A percentile compares a stretch with the other conserved stretches of the same genome.
Evolutionary conservation across 2,797 vertebrate genomes (phyloP).

Genomic region (Siniperca scherzeri): DNA sequence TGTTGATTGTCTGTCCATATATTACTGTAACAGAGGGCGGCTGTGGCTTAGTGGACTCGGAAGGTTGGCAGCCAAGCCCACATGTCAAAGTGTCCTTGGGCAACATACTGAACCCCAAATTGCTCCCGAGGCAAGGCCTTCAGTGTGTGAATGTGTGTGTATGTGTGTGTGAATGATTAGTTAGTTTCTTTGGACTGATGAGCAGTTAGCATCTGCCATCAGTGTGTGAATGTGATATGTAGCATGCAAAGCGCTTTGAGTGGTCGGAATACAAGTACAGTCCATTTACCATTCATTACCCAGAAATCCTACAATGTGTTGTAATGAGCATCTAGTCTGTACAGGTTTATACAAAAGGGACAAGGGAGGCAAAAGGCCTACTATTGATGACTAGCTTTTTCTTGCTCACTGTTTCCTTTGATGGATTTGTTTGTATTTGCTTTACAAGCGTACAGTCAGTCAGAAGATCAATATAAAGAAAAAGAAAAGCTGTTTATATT

Average conservation of each 20-base stretch:
- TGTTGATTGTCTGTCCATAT: neutral
- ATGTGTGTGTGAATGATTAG: no score
- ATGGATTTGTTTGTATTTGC: conserved; percentile 27
- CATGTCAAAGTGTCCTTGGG: no score
- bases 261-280: no score
- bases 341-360: conserved; percentile 4
- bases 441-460: conserved; percentile 42
- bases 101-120: no score
- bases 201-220: no score
- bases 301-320: conserved; percentile 5
- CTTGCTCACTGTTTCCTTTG: conserved; percentile 16
- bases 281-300: conserved; percentile 9
- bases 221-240: no score
- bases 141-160: no score
- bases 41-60: no score
- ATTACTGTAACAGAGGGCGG: neutral
- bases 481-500: conserved; percentile 56
- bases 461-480: conserved; percentile 57
- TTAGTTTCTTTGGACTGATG: no score
- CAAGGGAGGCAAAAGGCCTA: conserved; percentile 17
- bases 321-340: neutral
- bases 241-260: no score
- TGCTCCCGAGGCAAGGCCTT: no score
- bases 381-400: conserved; percentile 51
- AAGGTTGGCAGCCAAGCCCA: no score